phyloP scores from a whole-genome alignment of 2,113 vertebrate genomes.

The Penelope pileata region DNA sequence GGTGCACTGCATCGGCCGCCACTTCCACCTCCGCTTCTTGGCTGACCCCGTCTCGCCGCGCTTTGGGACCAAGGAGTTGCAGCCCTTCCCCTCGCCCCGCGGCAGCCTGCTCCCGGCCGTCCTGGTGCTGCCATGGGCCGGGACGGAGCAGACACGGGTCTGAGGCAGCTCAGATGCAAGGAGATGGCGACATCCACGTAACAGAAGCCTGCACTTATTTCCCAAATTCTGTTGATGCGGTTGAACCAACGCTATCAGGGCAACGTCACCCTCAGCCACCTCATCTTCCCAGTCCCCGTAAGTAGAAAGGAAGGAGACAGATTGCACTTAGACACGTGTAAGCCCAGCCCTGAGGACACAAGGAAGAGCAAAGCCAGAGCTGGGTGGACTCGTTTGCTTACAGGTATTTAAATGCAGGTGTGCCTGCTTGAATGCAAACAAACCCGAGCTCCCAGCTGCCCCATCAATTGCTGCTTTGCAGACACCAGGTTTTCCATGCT shows the following conservation, averaged over 20 bases:
- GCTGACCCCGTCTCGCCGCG: slow-evolving; percentile 86
- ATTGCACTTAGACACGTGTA: not conserved
- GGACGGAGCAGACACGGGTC: slow-evolving; percentile 74
- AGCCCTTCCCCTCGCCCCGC: slow-evolving; percentile 76
- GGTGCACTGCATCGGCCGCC: slow-evolving; percentile 85
- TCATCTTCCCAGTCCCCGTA: rapidly evolving
- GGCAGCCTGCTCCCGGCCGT: slow-evolving; percentile 84
- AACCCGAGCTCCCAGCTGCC: not conserved
- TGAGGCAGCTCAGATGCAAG: slow-evolving; percentile 6
- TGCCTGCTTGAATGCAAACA: not conserved
- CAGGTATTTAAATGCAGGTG: not conserved
- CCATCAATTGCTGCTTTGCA: not conserved
- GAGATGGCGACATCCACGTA: not conserved
- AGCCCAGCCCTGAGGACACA: not conserved
- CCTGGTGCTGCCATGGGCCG: slow-evolving; percentile 79
- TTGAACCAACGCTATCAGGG: not conserved
- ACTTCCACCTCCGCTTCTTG: slow-evolving; percentile 82
- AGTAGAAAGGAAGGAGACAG: not conserved
- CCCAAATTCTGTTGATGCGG: too few relatives aligned
- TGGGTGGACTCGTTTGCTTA: not conserved
- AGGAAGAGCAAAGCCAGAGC: not conserved
- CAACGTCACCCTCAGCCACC: not conserved
- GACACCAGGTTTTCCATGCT: too few relatives aligned
- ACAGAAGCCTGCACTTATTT: not conserved
- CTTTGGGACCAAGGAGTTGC: slow-evolving; percentile 80